Conservation (phyloP, 2,888 invertebrate species). For the Halocaridina rubra region DNA sequence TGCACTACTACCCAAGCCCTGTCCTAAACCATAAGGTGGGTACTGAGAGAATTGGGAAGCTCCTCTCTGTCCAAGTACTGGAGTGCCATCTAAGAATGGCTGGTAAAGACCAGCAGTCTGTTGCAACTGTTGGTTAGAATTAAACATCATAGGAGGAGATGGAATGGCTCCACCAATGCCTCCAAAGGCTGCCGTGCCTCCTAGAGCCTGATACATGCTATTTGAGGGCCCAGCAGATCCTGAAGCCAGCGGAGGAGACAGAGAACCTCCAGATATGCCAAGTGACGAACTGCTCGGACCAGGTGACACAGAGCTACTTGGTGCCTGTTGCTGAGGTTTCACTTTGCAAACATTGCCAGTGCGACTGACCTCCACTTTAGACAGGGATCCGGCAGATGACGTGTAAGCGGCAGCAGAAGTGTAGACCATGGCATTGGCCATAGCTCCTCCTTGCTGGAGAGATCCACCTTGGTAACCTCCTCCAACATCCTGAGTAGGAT, state of each 20-base stretch:
- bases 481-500: slow-evolving; percentile 45
- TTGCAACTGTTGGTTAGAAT: slow-evolving; percentile 71
- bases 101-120: slow-evolving; percentile 85
- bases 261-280: slow-evolving; percentile 46
- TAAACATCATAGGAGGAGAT: slow-evolving; percentile 83
- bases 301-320: slow-evolving; percentile 66
- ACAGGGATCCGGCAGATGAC: slow-evolving; percentile 59
- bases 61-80: slow-evolving; percentile 66
- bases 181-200: slow-evolving; percentile 76
- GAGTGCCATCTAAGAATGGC: slow-evolving; percentile 77
- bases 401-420: slow-evolving; percentile 64
- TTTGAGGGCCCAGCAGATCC: slow-evolving; percentile 50
- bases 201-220: slow-evolving; percentile 64
- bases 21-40: slow-evolving; percentile 60
- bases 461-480: slow-evolving; percentile 52
- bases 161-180: slow-evolving; percentile 83
- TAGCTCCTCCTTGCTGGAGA: slow-evolving; percentile 43
- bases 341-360: slow-evolving; percentile 70
- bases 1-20: slow-evolving; percentile 62
- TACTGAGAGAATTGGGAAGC: slow-evolving; percentile 63
- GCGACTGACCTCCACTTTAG: slow-evolving; percentile 64
- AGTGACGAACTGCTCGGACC: slow-evolving; percentile 52
- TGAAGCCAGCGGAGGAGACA: slow-evolving; percentile 58
- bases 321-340: slow-evolving; percentile 83
- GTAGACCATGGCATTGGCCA: slow-evolving; percentile 64